Evolutionary conservation across 2,113 vertebrate genomes (phyloP).

Genomic region (Alligator sinensis): DNA sequence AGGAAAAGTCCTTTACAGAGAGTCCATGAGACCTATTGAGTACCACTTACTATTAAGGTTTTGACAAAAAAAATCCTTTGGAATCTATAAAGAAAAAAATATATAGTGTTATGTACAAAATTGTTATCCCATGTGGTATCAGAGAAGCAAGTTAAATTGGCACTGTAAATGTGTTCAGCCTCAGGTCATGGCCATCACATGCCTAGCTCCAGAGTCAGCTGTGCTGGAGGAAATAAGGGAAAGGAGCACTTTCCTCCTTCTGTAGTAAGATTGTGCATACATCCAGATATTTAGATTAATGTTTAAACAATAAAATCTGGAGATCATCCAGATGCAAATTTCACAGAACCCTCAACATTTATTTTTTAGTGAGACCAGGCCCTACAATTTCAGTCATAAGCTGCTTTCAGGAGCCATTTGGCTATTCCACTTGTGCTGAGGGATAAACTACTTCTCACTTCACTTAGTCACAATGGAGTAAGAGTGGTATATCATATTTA

Average conservation of each 20-base stretch:
- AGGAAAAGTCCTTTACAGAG: constrained; percentile 28
- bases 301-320: not conserved
- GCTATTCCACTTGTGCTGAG: not conserved
- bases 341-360: not conserved
- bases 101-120: not conserved
- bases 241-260: not conserved
- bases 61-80: not conserved
- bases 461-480: accelerated
- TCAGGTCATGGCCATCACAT: not conserved
- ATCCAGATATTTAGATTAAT: not conserved
- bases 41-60: not conserved
- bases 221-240: not conserved
- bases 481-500: not conserved
- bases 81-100: not conserved
- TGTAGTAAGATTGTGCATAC: not conserved
- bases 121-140: not conserved
- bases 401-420: not conserved
- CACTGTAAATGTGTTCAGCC: not conserved
- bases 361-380: not conserved
- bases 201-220: not conserved
- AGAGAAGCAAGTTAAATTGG: not conserved
- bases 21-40: not conserved
- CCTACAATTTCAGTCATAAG: not conserved
- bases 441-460: not conserved
- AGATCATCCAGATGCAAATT: not conserved